These are phyloP conservation scores for Orchesella flavescens DNA, from an alignment of 2,888 invertebrate species.

Conservation along the genomic window DNA sequence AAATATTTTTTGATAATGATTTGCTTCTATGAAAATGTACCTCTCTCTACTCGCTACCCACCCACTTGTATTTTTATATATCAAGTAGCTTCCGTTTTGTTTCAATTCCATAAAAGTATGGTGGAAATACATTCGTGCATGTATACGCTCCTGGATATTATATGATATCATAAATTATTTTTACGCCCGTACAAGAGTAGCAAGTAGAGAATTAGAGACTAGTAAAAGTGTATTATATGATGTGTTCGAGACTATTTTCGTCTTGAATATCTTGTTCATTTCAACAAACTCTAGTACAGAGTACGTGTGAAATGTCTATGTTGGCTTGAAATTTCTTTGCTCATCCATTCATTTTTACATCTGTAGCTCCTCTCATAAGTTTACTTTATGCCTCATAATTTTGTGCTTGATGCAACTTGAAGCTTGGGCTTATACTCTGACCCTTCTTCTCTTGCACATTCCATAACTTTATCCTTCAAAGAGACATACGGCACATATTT, in stretches of 20 bases:
- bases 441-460: neutral
- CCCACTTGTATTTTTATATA: too few species aligned
- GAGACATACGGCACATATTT: neutral
- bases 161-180: too few species aligned
- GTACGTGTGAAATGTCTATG: neutral
- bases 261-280: conserved; percentile 1
- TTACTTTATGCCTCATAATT: conserved; percentile 11
- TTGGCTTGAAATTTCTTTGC: conserved; percentile 1
- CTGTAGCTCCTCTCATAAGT: neutral
- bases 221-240: neutral
- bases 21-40: too few species aligned
- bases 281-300: neutral
- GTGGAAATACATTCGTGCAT: too few species aligned
- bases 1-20: too few species aligned
- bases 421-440: neutral
- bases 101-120: too few species aligned
- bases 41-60: too few species aligned
- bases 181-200: too few species aligned
- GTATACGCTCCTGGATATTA: too few species aligned
- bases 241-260: conserved; percentile 15
- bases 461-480: neutral
- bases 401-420: neutral
- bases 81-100: too few species aligned
- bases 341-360: conserved; percentile 7
- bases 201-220: too few species aligned